Percentiles rank a stretch among this genome's conserved stretches.
These are phyloP conservation scores for Neodiprion virginianus DNA, from an alignment of 1,140 invertebrate genomes.

Conservation along the genomic window DNA sequence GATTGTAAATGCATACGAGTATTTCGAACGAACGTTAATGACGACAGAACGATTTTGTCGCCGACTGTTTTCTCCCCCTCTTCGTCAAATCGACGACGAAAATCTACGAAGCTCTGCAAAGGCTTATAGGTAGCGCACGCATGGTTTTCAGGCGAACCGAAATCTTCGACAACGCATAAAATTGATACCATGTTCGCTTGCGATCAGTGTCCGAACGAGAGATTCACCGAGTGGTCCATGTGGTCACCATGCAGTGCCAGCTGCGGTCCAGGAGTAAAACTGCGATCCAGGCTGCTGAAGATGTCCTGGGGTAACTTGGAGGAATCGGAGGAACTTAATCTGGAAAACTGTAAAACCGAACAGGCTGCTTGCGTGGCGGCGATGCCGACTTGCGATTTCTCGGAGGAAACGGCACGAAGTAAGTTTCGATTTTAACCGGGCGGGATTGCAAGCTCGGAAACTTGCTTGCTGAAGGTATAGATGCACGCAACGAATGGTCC, in stretches of 20 bases:
- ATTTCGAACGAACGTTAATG: too few species aligned
- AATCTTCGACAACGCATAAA: too few species aligned
- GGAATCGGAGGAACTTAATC: slow-evolving; percentile 49
- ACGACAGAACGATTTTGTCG: too few species aligned
- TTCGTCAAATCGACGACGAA: too few species aligned
- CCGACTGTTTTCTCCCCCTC: too few species aligned
- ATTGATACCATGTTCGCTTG: too few species aligned
- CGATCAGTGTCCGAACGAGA: slow-evolving; percentile 38
- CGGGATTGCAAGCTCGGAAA: not conserved
- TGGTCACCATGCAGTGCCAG: slow-evolving; percentile 74
- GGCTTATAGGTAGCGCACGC: too few species aligned
- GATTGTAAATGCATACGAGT: too few species aligned
- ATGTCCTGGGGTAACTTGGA: slow-evolving; percentile 36
- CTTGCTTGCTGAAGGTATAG: not conserved
- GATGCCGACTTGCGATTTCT: slow-evolving; percentile 61
- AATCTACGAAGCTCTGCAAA: too few species aligned
- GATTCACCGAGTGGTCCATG: slow-evolving; percentile 67
- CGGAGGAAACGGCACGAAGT: slow-evolving; percentile 58
- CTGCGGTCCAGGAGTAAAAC: slow-evolving; percentile 70
- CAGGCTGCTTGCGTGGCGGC: slow-evolving; percentile 58
- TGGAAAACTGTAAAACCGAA: slow-evolving; percentile 53
- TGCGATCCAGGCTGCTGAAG: slow-evolving; percentile 65
- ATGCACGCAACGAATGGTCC: not conserved
- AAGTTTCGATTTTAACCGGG: slow-evolving; percentile 21
- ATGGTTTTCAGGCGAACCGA: too few species aligned